Percentiles rank a stretch among this genome's conserved stretches.
Evolutionary conservation across 2,113 vertebrate species (phyloP).

Genomic region (Trogon surrucura): DNA sequence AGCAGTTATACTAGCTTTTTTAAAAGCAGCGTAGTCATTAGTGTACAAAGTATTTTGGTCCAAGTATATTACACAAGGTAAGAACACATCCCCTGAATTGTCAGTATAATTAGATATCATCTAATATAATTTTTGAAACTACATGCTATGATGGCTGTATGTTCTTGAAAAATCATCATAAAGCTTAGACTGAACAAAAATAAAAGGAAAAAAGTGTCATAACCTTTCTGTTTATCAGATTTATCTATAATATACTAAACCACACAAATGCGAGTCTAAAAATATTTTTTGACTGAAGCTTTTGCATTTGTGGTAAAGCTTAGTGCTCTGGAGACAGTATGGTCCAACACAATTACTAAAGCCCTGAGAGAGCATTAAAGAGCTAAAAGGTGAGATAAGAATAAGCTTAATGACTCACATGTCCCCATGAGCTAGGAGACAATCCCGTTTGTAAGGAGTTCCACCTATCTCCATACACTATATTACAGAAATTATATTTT

Average conservation of each 20-base stretch:
- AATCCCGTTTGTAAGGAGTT: neutral
- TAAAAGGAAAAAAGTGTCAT: neutral
- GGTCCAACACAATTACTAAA: slow-evolving; percentile 46
- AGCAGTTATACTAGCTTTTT: neutral
- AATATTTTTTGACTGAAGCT: slow-evolving; percentile 21
- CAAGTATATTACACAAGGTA: slow-evolving; percentile 47
- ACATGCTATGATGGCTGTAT: neutral
- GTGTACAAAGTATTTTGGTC: neutral
- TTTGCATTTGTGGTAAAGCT: neutral
- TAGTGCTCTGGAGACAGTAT: slow-evolving; percentile 9
- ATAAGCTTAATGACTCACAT: slow-evolving; percentile 1
- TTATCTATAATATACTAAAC: slow-evolving; percentile 18
- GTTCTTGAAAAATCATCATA: neutral
- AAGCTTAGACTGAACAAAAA: neutral
- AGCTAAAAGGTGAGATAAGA: neutral
- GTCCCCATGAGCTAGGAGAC: neutral
- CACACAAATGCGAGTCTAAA: slow-evolving; percentile 10
- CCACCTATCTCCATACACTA: neutral
- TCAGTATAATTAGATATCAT: slow-evolving; percentile 11
- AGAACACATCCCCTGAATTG: slow-evolving; percentile 31
- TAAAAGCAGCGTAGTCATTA: slow-evolving; percentile 28
- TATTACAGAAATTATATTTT: neutral
- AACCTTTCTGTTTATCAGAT: neutral
- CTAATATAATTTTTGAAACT: slow-evolving; percentile 32
- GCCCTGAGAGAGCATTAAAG: slow-evolving; percentile 44